A percentile compares a stretch with the other conserved stretches of the same genome.
Evolutionary conservation across 2,113 vertebrate species (phyloP).

Genomic region (Sardina pilchardus): DNA sequence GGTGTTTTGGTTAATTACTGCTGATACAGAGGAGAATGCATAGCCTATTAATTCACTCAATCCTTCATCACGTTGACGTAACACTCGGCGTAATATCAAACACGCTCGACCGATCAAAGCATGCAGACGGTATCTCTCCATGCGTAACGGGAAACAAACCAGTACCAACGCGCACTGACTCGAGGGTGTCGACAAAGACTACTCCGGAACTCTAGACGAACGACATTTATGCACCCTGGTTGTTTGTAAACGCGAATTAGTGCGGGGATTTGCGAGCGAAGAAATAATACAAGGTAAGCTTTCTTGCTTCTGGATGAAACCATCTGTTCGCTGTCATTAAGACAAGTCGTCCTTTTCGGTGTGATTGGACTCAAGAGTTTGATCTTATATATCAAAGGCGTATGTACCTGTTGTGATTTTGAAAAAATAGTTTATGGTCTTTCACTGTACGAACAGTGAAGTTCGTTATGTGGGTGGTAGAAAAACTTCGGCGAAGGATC

Average conservation of each 20-base stretch:
- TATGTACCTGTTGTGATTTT: neutral
- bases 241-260: neutral
- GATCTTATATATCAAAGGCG: neutral
- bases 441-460: neutral
- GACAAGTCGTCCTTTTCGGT: neutral
- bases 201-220: neutral
- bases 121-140: neutral
- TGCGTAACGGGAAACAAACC: neutral
- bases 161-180: neutral
- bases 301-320: neutral
- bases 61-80: neutral
- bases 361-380: neutral
- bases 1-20: neutral
- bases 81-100: slow-evolving; percentile 1
- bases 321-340: no score
- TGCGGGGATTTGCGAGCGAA: neutral
- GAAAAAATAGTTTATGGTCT: neutral
- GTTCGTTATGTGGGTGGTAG: neutral
- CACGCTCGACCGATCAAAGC: neutral
- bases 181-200: neutral
- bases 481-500: neutral
- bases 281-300: neutral
- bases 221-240: neutral
- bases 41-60: neutral
- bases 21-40: neutral